phyloP scores from a whole-genome alignment of 2,888 invertebrate species.

The Quadroppia sp. region DNA sequence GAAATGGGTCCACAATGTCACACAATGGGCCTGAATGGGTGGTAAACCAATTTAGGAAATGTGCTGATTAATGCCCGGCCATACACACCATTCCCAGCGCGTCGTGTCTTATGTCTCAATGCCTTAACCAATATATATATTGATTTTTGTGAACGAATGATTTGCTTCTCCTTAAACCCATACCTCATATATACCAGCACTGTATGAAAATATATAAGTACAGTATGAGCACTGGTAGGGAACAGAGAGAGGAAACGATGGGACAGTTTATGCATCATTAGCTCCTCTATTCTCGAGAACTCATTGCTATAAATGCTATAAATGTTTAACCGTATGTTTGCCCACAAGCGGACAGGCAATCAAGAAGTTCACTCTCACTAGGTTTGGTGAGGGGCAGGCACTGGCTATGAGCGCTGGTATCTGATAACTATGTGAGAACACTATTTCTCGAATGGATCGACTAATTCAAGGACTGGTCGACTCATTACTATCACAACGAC shows the following conservation, averaged over 20 bases:
- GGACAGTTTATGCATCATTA: constrained; percentile 22
- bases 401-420: neutral
- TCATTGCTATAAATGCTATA: neutral
- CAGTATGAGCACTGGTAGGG: neutral
- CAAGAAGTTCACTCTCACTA: too few species aligned
- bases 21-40: neutral
- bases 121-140: too few species aligned
- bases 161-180: neutral
- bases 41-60: constrained; percentile 27
- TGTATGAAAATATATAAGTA: neutral
- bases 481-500: neutral
- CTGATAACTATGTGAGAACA: constrained; percentile 24
- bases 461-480: neutral
- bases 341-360: neutral
- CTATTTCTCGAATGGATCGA: constrained; percentile 1
- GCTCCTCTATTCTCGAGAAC: neutral
- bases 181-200: neutral
- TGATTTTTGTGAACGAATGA: constrained; percentile 15
- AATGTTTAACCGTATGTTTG: neutral
- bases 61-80: constrained; percentile 19
- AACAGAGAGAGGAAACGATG: neutral
- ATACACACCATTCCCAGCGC: neutral
- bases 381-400: neutral
- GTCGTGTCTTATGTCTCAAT: neutral
- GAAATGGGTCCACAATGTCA: neutral